These are phyloP conservation scores for Lithophane leautieri DNA, from an alignment of 2,888 invertebrate species.

Conservation along the genomic window DNA sequence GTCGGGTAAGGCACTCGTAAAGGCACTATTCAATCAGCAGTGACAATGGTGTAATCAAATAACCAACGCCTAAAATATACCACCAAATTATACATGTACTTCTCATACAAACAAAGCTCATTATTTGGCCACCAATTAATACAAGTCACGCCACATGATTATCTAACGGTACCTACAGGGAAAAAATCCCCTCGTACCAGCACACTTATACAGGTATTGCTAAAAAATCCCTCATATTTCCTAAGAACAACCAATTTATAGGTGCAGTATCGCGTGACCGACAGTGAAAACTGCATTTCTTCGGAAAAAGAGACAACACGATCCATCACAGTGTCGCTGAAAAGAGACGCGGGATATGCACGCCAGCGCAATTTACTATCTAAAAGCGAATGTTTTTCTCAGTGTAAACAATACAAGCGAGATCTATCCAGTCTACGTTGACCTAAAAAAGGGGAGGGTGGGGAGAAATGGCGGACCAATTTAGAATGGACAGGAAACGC, in stretches of 20 bases:
- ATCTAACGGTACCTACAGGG: conserved; percentile 60
- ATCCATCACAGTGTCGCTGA: conserved; percentile 29
- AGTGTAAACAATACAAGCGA: conserved; percentile 63
- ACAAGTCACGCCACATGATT: conserved; percentile 21
- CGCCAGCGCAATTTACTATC: conserved; percentile 67
- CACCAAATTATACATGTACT: not conserved
- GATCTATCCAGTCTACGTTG: conserved; percentile 58
- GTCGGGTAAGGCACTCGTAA: not conserved
- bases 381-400: conserved; percentile 73
- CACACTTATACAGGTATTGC: conserved; percentile 17
- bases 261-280: conserved; percentile 74
- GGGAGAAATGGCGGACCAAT: conserved; percentile 32
- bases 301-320: conserved; percentile 67
- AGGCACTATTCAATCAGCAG: not conserved
- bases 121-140: conserved; percentile 47
- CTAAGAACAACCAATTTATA: conserved; percentile 67
- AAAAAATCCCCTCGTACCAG: conserved; percentile 42
- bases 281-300: conserved; percentile 82
- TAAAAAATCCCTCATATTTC: conserved; percentile 63
- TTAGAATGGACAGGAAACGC: conserved; percentile 48
- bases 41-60: not conserved
- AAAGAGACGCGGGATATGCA: conserved; percentile 65
- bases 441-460: conserved; percentile 53
- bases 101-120: not conserved
- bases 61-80: not conserved